Evolutionary conservation across 2,888 invertebrate species (phyloP), one percentile per base, ranked within the genome.

Genomic region (Mythimna albipuncta): DNA sequence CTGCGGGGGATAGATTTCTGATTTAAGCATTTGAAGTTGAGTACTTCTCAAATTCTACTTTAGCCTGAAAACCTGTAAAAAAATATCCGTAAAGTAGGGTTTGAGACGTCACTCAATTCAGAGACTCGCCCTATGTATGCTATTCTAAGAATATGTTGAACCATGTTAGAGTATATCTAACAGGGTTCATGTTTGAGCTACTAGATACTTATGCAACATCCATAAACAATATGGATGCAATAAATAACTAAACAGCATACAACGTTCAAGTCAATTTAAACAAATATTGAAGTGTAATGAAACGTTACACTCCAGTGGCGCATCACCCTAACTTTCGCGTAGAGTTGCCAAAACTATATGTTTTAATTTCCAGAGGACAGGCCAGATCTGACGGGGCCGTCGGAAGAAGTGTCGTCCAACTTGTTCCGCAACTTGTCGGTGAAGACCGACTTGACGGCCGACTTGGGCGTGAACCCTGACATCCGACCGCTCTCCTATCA

Each of bases 401-500:
- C 75, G 19, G 67, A 78, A 35, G 83, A 88, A 21, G 65, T 83
- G 32, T 72, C 84, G 44, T 82, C 89, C 5, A 91, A 89, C 21
- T 79, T 95, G 47, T 95, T 95, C 86, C 87, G 90, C 6, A 94
- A 93, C 64, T 79, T 89, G 72, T 82, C 89, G 5, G 79, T 84
- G 5, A 90, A 89, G 38, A 72, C 52, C n/a, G 76, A 82, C 4
- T 87, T 84, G 5, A 90, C 89, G 38, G 70, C 57, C 19, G 77
- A 82, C 4, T 87, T 89, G 54, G 81, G 87, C 32, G 64, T 83
- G 0, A 88, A 90, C 6, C 78, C 81, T 10, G 61, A 85, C 2
- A 87, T 96, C 44, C 87, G 90, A 67, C 92, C 95, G 0, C 81
- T 95, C 7, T 94, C 95, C 6, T 95, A 93, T 77, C 89, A 91